Evolutionary conservation across 2,888 invertebrate genomes (phyloP).

Genomic region (Glyphotaelius pellucidus): DNA sequence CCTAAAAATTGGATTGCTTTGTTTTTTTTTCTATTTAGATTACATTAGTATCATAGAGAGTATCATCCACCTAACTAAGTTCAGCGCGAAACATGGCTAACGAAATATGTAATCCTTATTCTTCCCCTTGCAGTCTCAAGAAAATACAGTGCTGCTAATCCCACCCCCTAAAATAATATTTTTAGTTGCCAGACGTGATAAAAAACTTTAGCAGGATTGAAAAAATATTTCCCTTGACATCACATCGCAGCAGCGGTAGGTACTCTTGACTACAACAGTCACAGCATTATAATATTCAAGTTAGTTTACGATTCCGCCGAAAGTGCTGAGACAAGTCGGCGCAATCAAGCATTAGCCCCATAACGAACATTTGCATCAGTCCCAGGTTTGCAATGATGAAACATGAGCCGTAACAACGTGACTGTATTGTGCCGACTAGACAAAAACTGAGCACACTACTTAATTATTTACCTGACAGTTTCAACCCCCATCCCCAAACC

Average conservation of each 20-base stretch:
- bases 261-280: neutral
- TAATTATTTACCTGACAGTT: conserved; percentile 32
- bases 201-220: neutral
- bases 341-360: neutral
- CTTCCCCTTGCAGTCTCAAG: neutral
- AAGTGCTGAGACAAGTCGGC: neutral
- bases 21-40: too few species aligned
- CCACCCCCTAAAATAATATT: neutral
- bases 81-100: neutral
- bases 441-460: conserved; percentile 21
- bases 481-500: neutral
- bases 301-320: neutral
- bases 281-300: neutral
- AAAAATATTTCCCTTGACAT: neutral
- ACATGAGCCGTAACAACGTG: neutral
- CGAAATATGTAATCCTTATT: neutral
- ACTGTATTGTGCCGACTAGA: conserved; percentile 9
- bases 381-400: neutral
- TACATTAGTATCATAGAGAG: neutral
- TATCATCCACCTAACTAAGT: neutral
- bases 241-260: neutral
- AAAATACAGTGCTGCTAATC: neutral
- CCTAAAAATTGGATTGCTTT: too few species aligned
- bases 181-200: neutral
- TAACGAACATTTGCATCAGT: neutral